A percentile compares a stretch with the other conserved stretches of the same genome.
Conservation (phyloP, 2,888 invertebrate species). For the Parasteatoda lunata region DNA sequence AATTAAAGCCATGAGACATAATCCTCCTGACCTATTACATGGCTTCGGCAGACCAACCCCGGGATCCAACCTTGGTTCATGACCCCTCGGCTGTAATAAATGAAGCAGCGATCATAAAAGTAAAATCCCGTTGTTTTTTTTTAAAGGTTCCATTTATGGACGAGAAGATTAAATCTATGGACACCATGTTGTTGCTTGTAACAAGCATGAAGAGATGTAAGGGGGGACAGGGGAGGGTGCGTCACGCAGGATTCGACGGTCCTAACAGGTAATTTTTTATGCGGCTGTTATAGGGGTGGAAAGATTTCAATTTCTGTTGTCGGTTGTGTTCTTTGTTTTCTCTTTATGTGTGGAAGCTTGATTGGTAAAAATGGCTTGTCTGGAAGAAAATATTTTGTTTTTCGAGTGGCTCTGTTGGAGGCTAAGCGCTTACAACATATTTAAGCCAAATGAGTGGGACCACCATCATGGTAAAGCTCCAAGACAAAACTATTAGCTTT, state of each 20-base stretch:
- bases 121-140: constrained; percentile 5
- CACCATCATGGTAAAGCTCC: too few species aligned
- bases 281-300: not conserved
- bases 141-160: not conserved
- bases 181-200: constrained; percentile 5
- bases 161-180: not conserved
- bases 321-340: not conserved
- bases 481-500: too few species aligned
- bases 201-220: not conserved
- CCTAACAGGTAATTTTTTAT: not conserved
- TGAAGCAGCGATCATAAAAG: not conserved
- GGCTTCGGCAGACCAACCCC: not conserved
- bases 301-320: constrained; percentile 2
- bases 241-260: not conserved
- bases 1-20: not conserved
- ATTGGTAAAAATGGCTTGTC: not conserved
- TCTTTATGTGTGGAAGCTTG: not conserved
- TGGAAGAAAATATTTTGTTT: not conserved
- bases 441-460: too few species aligned
- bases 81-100: not conserved
- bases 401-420: not conserved
- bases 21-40: not conserved
- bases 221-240: not conserved
- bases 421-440: not conserved
- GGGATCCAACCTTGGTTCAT: not conserved